Evolutionary conservation across 2,888 invertebrate genomes (phyloP), one percentile per base, ranked within the genome.

Genomic region (Drosophila paramelanica): DNA sequence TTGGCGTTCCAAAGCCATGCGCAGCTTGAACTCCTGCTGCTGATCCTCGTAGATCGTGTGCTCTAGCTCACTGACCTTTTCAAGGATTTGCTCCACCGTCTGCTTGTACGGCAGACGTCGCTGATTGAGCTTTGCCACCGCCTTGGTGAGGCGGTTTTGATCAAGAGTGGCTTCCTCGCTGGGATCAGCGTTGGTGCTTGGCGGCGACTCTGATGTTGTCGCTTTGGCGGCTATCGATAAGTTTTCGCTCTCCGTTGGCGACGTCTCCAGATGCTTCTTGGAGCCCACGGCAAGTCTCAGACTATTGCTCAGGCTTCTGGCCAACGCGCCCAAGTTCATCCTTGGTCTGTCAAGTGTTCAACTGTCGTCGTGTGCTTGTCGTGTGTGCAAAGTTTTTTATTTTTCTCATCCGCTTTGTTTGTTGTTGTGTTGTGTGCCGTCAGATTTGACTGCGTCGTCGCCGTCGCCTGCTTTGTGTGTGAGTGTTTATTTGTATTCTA

Each of bases 31-130:
- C 52, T 90, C 89, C 58, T 83, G 84, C 65, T 81, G 90, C 56
- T 89, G 88, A 70, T 91, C 89, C 67, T 89, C 90, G 76, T 79
- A 79, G 36, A 90, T 60, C 0, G 89, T 90, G 36, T 88, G 78
- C 67, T 91, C 90, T 0, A 91, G 77, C 49, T 91, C 90, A 38
- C 74, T 75, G 25, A 91, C 78, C 49, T 90, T 89, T 7, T 77
- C 65, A 3, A 89, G 66, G 14, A 91, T 86, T 14, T 75, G 71
- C 20, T 89, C 75, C 8, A 88, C 67, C 5, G 80, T 79, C 33
- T 66, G 59, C 33, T 86, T 79, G 11, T 73, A 80, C 8, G 78
- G 67, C 45, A 59, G 72, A 3, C 57, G 72, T 3, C 31, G 42
- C 2, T 55, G 52, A 10, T 33, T 39, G 41, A 81, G 52, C 20